phyloP scores from a whole-genome alignment of 2,113 vertebrate genomes.

The Phyllopteryx taeniolatus region DNA sequence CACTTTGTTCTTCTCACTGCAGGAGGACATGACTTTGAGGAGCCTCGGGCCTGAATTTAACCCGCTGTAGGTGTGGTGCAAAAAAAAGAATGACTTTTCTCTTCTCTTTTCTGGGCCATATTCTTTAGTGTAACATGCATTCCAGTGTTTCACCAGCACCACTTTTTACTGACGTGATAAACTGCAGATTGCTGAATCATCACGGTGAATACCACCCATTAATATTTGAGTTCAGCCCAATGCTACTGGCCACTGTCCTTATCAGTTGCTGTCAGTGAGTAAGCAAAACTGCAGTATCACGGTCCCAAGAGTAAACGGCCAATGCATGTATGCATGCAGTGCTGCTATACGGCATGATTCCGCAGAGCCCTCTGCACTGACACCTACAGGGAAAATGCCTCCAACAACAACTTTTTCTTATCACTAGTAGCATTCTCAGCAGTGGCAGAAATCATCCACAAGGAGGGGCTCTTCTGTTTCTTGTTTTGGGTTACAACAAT shows the following conservation, averaged over 20 bases:
- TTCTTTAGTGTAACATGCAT: neutral
- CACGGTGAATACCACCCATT: conserved; percentile 18
- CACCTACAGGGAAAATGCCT: conserved; percentile 58
- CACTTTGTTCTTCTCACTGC: conserved; percentile 51
- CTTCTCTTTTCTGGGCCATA: neutral
- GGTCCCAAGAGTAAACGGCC: conserved; percentile 19
- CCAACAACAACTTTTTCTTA: conserved; percentile 58
- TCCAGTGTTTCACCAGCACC: neutral
- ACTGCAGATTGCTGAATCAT: conserved; percentile 36
- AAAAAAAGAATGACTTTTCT: conserved; percentile 6
- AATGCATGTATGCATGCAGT: conserved; percentile 40
- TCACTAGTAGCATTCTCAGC: conserved; percentile 46
- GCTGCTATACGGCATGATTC: conserved; percentile 38
- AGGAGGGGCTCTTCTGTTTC: conserved; percentile 68
- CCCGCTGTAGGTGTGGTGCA: conserved; percentile 19
- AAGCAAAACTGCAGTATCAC: neutral
- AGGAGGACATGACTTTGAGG: conserved; percentile 45
- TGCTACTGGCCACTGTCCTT: conserved; percentile 6
- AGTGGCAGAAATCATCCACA: conserved; percentile 77
- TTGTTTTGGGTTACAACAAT: conserved; percentile 67
- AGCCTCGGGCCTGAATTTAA: conserved; percentile 37
- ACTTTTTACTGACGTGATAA: neutral
- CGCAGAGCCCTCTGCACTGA: conserved; percentile 47
- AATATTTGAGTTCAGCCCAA: conserved; percentile 13
- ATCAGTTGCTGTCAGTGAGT: conserved; percentile 11